Percentiles rank a stretch among this genome's conserved stretches.
These are phyloP conservation scores for Aulostomus chinensis DNA, from an alignment of 2,797 vertebrate species.

Conservation along the genomic window DNA sequence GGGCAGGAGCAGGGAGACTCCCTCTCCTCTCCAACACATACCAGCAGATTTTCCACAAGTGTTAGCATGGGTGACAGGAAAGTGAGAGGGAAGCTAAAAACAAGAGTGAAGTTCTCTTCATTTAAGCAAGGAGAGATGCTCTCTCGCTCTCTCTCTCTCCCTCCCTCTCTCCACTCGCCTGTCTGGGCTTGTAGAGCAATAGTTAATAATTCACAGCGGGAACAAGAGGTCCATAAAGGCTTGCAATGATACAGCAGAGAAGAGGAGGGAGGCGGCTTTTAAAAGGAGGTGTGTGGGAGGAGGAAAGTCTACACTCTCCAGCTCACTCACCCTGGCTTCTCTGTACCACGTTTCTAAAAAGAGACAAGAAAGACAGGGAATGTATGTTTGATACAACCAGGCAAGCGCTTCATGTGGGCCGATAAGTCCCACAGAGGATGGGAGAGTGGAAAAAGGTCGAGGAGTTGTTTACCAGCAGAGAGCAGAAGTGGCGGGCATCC, in stretches of 20 bases:
- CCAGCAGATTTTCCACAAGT: constrained; percentile 5
- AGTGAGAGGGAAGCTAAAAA: constrained; percentile 27
- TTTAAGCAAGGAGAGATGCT: constrained; percentile 49
- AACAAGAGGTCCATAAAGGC: constrained; percentile 67
- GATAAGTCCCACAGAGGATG: constrained; percentile 44
- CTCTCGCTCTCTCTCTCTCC: constrained; percentile 26
- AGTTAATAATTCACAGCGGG: constrained; percentile 71
- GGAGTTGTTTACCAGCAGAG: constrained; percentile 49
- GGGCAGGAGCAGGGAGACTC: constrained; percentile 5
- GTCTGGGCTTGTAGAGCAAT: constrained; percentile 48
- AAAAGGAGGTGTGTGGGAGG: constrained; percentile 61
- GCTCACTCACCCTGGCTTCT: constrained; percentile 29
- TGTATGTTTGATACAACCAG: constrained; percentile 2
- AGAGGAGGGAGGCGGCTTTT: constrained; percentile 29
- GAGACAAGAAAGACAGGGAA: constrained; percentile 24
- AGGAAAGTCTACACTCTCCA: constrained; percentile 32
- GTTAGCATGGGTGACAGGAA: constrained; percentile 9
- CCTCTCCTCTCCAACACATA: neutral
- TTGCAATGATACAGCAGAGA: constrained; percentile 46
- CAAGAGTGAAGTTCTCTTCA: constrained; percentile 36
- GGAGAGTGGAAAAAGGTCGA: constrained; percentile 47
- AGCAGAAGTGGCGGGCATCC: constrained; percentile 21
- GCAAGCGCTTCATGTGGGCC: constrained; percentile 37
- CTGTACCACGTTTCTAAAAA: constrained; percentile 17
- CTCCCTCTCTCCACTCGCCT: constrained; percentile 30